phyloP scores from a whole-genome alignment of 2,888 invertebrate genomes.

The Tinea semifulvella region DNA sequence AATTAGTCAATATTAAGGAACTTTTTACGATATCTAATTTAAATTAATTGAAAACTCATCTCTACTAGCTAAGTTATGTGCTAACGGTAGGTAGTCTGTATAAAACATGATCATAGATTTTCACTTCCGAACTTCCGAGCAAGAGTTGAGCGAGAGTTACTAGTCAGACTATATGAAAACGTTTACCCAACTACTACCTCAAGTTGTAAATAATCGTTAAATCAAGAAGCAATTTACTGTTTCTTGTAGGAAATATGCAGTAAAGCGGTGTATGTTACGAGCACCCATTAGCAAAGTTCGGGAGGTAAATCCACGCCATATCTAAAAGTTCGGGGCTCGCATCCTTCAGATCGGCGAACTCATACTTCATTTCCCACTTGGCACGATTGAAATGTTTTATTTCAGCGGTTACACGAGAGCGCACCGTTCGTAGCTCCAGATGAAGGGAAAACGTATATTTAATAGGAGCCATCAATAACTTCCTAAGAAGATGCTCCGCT shows the following conservation, averaged over 20 bases:
- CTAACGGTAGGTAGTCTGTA: neutral
- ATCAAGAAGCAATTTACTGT: slow-evolving; percentile 11
- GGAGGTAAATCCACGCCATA: slow-evolving; percentile 27
- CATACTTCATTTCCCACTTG: slow-evolving; percentile 54
- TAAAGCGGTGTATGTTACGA: slow-evolving; percentile 14
- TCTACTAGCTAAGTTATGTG: neutral
- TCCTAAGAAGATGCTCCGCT: slow-evolving; percentile 52
- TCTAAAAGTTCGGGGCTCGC: slow-evolving; percentile 29
- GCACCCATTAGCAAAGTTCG: slow-evolving; percentile 26
- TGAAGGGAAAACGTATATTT: slow-evolving; percentile 53
- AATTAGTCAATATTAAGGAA: too few relatives aligned
- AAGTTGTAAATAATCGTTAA: slow-evolving; percentile 13
- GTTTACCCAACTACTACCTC: slow-evolving; percentile 5
- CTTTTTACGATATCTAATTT: too few relatives aligned
- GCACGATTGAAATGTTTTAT: slow-evolving; percentile 59
- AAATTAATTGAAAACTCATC: too few relatives aligned
- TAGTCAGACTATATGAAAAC: slow-evolving; percentile 6
- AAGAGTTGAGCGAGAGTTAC: neutral
- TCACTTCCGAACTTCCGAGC: neutral
- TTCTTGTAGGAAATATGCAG: slow-evolving; percentile 10
- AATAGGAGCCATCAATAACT: slow-evolving; percentile 66
- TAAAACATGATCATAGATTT: neutral
- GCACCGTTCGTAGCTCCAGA: slow-evolving; percentile 33
- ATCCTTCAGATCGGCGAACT: slow-evolving; percentile 38
- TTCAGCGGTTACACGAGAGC: slow-evolving; percentile 41